A percentile compares a stretch with the other conserved stretches of the same genome.
Conservation (phyloP, 2,113 vertebrate genomes). For the Galemys pyrenaicus region DNA sequence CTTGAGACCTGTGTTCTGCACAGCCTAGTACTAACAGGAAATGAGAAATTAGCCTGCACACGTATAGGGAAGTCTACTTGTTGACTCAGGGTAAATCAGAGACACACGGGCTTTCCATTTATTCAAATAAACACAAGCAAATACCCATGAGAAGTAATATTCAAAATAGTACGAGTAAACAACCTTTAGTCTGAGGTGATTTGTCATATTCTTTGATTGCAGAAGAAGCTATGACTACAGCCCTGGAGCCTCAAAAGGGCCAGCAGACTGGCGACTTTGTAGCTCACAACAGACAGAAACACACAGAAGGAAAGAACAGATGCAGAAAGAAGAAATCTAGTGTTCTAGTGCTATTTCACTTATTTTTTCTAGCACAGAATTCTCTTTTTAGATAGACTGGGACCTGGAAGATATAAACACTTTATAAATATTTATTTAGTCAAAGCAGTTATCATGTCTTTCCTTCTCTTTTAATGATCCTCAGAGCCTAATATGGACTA, state of each 20-base stretch:
- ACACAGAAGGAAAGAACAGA: background rate
- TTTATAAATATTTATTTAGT: slow-evolving; percentile 41
- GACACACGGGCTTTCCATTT: background rate
- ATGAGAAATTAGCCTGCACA: background rate
- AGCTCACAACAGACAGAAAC: background rate
- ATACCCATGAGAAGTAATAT: background rate
- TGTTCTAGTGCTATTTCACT: background rate
- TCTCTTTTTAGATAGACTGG: background rate
- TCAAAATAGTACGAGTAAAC: background rate
- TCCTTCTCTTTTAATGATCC: background rate
- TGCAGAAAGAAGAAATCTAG: background rate
- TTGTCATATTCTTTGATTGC: background rate
- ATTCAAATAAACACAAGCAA: slow-evolving; percentile 18
- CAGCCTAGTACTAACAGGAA: background rate
- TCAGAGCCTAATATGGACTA: background rate
- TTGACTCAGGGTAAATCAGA: background rate
- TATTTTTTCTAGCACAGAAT: background rate
- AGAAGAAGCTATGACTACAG: background rate
- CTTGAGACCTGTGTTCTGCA: background rate
- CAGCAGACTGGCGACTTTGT: background rate
- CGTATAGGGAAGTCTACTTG: background rate
- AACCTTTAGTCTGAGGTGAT: background rate
- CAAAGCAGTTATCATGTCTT: background rate
- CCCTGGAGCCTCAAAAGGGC: background rate
- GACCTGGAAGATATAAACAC: background rate